These are phyloP conservation scores for Zophobas atratus DNA, from an alignment of 1,140 invertebrate genomes.

Conservation along the genomic window DNA sequence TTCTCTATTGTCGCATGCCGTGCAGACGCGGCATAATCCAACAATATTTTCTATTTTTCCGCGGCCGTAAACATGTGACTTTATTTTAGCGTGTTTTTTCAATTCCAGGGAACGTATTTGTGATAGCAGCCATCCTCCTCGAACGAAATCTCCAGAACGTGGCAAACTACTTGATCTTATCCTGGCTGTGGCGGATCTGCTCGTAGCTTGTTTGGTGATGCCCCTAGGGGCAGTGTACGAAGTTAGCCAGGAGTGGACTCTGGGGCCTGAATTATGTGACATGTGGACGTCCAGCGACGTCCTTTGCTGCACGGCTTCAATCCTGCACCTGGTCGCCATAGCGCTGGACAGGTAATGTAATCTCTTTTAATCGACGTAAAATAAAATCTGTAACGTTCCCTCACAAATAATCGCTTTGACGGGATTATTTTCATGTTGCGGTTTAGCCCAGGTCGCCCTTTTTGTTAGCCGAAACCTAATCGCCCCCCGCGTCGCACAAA, in stretches of 20 bases:
- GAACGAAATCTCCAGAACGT: conserved; percentile 91
- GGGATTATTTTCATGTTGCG: conserved; percentile 34
- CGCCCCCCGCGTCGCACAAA: conserved; percentile 7
- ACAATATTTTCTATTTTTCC: too few species aligned
- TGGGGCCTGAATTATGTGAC: conserved; percentile 90
- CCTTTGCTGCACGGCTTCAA: conserved; percentile 94
- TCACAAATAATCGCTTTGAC: conserved; percentile 28
- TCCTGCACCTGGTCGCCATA: conserved; percentile 95
- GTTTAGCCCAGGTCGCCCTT: conserved; percentile 19
- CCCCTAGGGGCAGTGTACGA: conserved; percentile 86
- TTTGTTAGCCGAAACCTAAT: conserved; percentile 2
- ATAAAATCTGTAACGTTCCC: conserved; percentile 12
- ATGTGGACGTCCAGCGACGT: conserved; percentile 96
- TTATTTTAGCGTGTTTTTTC: conserved; percentile 5
- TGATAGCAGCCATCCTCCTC: conserved; percentile 93
- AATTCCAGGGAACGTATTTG: conserved; percentile 90
- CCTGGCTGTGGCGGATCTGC: conserved; percentile 89
- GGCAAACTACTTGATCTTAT: conserved; percentile 90
- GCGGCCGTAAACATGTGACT: too few species aligned
- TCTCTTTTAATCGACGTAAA: conserved; percentile 23
- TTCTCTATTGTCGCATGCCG: too few species aligned
- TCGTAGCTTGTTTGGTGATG: conserved; percentile 90
- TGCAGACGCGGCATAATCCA: too few species aligned
- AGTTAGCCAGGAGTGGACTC: conserved; percentile 66
- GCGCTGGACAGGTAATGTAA: conserved; percentile 87